Evolutionary conservation across 2,113 vertebrate species (phyloP).

Genomic region (Onychostoma macrolepis): DNA sequence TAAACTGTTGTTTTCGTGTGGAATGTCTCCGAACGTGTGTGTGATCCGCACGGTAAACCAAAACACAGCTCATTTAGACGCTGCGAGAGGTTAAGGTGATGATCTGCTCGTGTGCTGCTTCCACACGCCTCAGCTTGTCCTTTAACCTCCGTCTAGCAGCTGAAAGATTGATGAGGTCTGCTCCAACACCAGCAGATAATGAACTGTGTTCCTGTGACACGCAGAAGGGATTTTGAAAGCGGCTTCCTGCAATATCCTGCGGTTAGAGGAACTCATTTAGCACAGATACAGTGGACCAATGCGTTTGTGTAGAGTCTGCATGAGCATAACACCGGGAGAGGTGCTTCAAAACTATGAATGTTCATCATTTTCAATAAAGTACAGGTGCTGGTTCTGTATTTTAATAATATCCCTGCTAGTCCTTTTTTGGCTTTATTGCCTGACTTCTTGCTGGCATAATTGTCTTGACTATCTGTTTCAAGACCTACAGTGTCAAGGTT

Average conservation of each 20-base stretch:
- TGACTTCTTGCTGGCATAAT: neutral
- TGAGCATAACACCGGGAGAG: constrained; percentile 24
- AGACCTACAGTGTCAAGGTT: neutral
- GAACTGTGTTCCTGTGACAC: constrained; percentile 7
- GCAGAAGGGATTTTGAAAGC: neutral
- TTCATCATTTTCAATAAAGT: constrained; percentile 26
- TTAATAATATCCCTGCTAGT: neutral
- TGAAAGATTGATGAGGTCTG: constrained; percentile 27
- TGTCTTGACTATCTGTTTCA: constrained; percentile 8
- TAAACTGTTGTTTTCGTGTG: constrained; percentile 70
- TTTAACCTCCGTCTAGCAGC: constrained; percentile 44
- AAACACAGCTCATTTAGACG: constrained; percentile 59
- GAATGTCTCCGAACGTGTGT: constrained; percentile 69
- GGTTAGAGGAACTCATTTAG: constrained; percentile 14
- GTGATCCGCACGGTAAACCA: constrained; percentile 58
- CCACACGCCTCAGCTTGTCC: constrained; percentile 54
- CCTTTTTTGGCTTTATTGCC: constrained; percentile 1
- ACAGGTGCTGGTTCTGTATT: constrained; percentile 30
- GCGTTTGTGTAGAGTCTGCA: constrained; percentile 37
- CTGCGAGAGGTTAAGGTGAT: neutral
- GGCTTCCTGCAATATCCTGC: neutral
- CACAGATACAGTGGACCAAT: constrained; percentile 28
- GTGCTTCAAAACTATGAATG: constrained; percentile 18
- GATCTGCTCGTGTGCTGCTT: constrained; percentile 11
- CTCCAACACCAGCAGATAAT: neutral